Percentiles rank a stretch among this genome's conserved stretches.
Conservation (phyloP, 2,888 invertebrate genomes). For the Oeneis ivallda region DNA sequence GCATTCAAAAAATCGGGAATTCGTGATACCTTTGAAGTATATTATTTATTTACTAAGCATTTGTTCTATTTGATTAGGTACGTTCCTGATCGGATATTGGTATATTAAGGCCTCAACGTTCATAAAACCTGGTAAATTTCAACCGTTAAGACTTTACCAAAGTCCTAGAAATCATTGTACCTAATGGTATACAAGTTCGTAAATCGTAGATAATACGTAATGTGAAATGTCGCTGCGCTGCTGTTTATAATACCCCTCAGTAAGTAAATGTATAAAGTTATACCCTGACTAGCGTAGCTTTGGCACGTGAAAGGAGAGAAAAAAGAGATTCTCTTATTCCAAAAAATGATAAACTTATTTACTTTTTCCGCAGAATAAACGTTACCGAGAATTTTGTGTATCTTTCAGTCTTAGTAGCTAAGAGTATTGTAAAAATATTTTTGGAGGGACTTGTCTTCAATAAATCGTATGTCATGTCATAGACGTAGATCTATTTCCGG, state of each 20-base stretch:
- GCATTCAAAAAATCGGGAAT: no score
- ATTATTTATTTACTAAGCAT: background rate
- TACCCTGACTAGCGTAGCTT: constrained; percentile 72
- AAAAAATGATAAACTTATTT: constrained; percentile 39
- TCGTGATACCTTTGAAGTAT: no score
- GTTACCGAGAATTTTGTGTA: constrained; percentile 56
- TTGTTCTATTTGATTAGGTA: no score
- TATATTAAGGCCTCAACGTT: background rate
- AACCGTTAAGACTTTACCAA: no score
- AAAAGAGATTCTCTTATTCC: constrained; percentile 52
- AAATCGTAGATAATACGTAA: background rate
- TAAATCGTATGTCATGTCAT: constrained; percentile 57
- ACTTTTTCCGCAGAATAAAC: constrained; percentile 44
- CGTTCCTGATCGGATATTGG: background rate
- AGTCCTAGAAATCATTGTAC: no score
- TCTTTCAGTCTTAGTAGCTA: constrained; percentile 78
- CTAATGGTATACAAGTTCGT: background rate
- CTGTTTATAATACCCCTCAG: background rate
- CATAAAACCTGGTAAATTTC: no score
- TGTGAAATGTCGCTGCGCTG: background rate
- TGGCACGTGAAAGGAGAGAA: constrained; percentile 75
- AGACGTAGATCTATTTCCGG: constrained; percentile 64
- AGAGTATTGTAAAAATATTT: constrained; percentile 70
- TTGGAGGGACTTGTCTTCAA: constrained; percentile 75
- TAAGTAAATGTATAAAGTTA: constrained; percentile 1